Evolutionary conservation across 2,797 vertebrate genomes (phyloP).

Genomic region (Sylvilagus floridanus): DNA sequence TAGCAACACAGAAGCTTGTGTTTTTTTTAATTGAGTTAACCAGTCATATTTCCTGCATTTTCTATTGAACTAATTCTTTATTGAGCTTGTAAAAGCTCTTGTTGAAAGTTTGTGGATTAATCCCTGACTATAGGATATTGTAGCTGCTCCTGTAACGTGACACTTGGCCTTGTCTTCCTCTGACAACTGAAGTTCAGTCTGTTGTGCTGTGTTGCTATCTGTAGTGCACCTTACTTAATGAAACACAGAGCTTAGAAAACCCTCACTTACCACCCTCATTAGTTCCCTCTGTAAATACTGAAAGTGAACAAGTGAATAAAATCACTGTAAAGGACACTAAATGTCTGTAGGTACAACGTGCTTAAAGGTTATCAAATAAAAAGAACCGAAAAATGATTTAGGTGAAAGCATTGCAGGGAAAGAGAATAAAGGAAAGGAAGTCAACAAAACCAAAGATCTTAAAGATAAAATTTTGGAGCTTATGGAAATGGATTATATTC

Average conservation of each 20-base stretch:
- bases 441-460: neutral
- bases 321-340: neutral
- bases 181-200: neutral
- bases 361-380: constrained; percentile 6
- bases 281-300: neutral
- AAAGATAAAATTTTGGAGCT: neutral
- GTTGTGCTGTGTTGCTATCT: neutral
- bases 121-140: neutral
- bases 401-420: constrained; percentile 19
- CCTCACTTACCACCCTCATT: neutral
- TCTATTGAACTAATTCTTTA: neutral
- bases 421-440: neutral
- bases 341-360: neutral
- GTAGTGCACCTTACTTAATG: neutral
- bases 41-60: neutral
- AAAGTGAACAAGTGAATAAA: neutral
- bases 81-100: neutral
- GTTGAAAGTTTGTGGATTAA: neutral
- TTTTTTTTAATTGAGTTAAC: neutral
- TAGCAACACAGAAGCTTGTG: neutral
- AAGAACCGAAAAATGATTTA: neutral
- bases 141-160: neutral
- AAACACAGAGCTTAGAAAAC: neutral
- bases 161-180: neutral
- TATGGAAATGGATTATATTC: neutral